Base-by-base conservation (phyloP, 2,113 vertebrate genomes). In the Prunella fulvescens region DNA sequence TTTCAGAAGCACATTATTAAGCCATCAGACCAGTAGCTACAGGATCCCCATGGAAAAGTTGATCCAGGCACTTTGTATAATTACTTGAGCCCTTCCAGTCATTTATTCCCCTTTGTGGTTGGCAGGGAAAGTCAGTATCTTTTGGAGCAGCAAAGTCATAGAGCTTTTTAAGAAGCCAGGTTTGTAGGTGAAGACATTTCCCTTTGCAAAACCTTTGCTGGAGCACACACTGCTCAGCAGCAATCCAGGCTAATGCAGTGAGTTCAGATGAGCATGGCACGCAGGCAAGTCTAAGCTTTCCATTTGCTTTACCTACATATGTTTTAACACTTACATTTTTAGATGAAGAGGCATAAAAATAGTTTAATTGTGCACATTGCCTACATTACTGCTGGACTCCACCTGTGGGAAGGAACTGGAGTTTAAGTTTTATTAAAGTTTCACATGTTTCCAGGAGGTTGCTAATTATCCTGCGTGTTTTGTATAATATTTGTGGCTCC, bases 391-490 rank as follows among this genome's bases (percentile, higher is more conserved):
- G 90, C 91, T 85, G 92, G 60, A 73, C 67, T 96, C 92, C 86
- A 97, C 96, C 95, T 96, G 96, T 86, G 79, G 94, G 92, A 95
- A 95, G 76, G 84, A 97, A 97, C 93, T 91, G 78, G 79, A 95
- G 88, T 96, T 96, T 85, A 95, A 94, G 61, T 92, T 87, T 93
- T 92, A 85, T 80, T 93, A 84, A 86, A 60, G 71, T 94, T 93
- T 89, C 90, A 88, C 88, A 88, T 92, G 91, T 97, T 97, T 98
- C 92, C 93, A 97, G 76, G 94, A 96, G 94, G 70, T 78, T 90
- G 92, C 92, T 97, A 98, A 98, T 98, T 97, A 98, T 76, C 88
- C 77, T 65, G 91, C 3, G 3, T 90, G 81, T 95, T 97, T 97
- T 96, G 94, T 92, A 96, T 71, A 86, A 42, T 77, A 94, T 92